Evolutionary conservation across 1,140 invertebrate genomes (phyloP).

Genomic region (Aphelinus atriplicis): DNA sequence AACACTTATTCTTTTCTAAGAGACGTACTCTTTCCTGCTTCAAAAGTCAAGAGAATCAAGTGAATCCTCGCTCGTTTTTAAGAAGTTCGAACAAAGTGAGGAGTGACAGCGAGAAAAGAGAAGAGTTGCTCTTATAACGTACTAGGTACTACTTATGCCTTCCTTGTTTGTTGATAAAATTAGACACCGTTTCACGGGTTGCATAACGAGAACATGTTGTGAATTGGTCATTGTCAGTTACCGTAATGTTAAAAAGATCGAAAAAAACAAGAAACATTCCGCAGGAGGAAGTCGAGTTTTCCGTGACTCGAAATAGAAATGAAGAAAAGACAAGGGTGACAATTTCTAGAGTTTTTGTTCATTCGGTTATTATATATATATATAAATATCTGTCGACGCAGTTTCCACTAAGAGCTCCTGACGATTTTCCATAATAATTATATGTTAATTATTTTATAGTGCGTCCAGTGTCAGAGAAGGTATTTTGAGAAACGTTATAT

Average conservation of each 20-base stretch:
- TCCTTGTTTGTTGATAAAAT: constrained; percentile 36
- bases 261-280: constrained; percentile 24
- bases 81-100: constrained; percentile 21
- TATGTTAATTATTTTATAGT: constrained; percentile 16
- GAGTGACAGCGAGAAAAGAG: neutral
- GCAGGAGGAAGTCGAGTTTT: constrained; percentile 3
- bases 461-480: constrained; percentile 14
- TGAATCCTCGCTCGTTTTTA: constrained; percentile 39
- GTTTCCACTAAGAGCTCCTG: constrained; percentile 23
- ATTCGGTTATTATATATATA: constrained; percentile 9
- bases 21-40: constrained; percentile 11
- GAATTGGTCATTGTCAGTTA: constrained; percentile 34
- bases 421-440: constrained; percentile 19
- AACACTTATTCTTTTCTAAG: constrained; percentile 9
- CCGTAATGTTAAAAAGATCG: constrained; percentile 18
- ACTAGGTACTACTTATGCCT: constrained; percentile 34
- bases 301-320: constrained; percentile 22
- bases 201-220: constrained; percentile 19
- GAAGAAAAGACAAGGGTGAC: neutral
- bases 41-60: constrained; percentile 27
- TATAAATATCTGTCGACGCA: constrained; percentile 5
- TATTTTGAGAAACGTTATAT: constrained; percentile 27
- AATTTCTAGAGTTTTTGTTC: constrained; percentile 7
- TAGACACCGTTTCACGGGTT: constrained; percentile 14
- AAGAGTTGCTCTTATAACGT: constrained; percentile 21